These are phyloP conservation scores for Tragelaphus imberbis DNA, from an alignment of 2,113 vertebrate genomes.

Conservation along the genomic window DNA sequence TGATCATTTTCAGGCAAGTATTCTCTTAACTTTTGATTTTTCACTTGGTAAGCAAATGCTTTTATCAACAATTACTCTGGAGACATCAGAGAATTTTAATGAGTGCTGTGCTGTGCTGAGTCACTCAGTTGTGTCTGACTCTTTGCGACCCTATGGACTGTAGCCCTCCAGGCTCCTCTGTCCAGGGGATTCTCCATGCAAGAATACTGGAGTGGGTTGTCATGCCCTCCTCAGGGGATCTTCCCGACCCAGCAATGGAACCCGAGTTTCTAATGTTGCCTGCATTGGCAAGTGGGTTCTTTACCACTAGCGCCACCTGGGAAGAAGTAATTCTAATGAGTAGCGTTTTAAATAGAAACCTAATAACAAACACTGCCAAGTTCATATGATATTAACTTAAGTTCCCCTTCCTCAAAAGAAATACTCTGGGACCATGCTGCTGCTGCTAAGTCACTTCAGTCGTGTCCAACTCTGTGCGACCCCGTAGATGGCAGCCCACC, in stretches of 20 bases:
- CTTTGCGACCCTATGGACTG: fast-evolving
- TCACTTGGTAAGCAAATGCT: not conserved
- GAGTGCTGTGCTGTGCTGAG: not conserved
- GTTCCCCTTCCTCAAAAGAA: not conserved
- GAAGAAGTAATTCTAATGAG: not conserved
- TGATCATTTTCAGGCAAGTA: not conserved
- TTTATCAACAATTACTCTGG: not conserved
- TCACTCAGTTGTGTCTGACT: not conserved
- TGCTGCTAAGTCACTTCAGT: too few relatives aligned
- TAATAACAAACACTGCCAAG: not conserved
- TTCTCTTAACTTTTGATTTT: not conserved
- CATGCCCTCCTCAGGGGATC: not conserved
- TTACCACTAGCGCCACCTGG: not conserved
- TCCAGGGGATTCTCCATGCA: not conserved
- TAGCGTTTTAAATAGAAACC: not conserved
- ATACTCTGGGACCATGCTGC: not conserved
- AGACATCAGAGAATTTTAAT: not conserved
- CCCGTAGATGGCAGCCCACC: too few relatives aligned
- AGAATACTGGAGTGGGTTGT: not conserved
- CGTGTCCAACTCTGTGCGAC: too few relatives aligned
- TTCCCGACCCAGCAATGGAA: not conserved
- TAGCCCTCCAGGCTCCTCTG: not conserved
- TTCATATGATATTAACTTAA: not conserved
- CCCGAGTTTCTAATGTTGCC: not conserved
- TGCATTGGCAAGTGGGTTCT: not conserved